Evolutionary conservation across 2,888 invertebrate species (phyloP), one percentile per base, ranked within the genome.

Genomic region (Leucophenga montana): DNA sequence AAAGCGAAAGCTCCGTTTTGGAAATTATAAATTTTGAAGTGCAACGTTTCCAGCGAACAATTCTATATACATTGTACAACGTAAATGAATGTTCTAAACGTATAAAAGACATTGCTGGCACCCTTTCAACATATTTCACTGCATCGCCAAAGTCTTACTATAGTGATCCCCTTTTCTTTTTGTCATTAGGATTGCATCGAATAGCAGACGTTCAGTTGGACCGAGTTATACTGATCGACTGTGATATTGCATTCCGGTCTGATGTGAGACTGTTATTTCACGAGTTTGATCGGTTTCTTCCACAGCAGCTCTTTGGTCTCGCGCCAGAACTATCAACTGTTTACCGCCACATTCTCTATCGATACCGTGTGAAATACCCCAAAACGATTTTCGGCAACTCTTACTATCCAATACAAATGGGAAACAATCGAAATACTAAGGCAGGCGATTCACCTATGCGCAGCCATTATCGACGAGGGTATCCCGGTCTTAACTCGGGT

Each of bases 401-500:
- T 0, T 88, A 88, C 71, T 85, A 86, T 71, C 85, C 87, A 16
- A 85, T 85, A 71, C 76, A 77, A 67, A 66, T 75, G 56, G 69
- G 33, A 11, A 77, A 78, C 14, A 71, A 67, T 39, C 65, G 70
- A 0, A 44, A 67, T 5, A 16, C 68, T 66, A 78, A 77, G 67
- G 72, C 75, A 16, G 64, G 72, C 57, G 59, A 67, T n/a, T 16
- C 27, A 13, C 62, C 74, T 48, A 79, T 76, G 75, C 76, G 77
- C 77, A 74, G 71, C 72, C 77, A 78, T 66, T 74, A 77, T 67
- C 84, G 76, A 73, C 88, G 88, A 70, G 93, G 93, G 2, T 92
- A 91, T 81, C 93, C 94, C n/a, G 95, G 95, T 1, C 93, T 94
- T 78, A 95, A 95, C 88, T 94, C 94, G 76, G 95, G 95, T 6